phyloP scores from a whole-genome alignment of 2,113 vertebrate species.

The Halichoerus grypus region DNA sequence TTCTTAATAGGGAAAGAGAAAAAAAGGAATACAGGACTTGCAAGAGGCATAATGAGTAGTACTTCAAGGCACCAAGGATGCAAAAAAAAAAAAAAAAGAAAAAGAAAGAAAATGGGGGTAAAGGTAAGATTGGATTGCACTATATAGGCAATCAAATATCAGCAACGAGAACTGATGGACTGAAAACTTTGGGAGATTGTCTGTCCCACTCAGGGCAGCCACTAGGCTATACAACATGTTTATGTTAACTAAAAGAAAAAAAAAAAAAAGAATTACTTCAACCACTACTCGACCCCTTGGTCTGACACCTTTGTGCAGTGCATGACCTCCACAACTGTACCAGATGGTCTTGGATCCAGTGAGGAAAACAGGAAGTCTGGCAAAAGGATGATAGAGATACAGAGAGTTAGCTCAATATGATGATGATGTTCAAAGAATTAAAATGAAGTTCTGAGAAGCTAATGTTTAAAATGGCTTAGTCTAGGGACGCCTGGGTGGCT shows the following conservation, averaged over 20 bases:
- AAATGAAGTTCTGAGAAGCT: neutral
- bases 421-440: neutral
- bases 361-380: neutral
- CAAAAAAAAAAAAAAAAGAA: neutral
- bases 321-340: neutral
- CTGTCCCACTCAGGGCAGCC: neutral
- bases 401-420: neutral
- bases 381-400: neutral
- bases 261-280: neutral
- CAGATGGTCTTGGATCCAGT: neutral
- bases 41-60: neutral
- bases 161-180: neutral
- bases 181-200: neutral
- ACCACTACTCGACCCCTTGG: neutral
- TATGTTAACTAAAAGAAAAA: neutral
- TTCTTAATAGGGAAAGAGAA: neutral
- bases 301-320: neutral
- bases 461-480: neutral
- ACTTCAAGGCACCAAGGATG: neutral
- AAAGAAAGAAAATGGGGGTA: neutral
- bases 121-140: neutral
- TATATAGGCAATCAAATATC: neutral
- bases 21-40: neutral
- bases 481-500: neutral
- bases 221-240: neutral